These are phyloP conservation scores for Saccostrea echinata DNA, from an alignment of 1,140 invertebrate species.

Conservation along the genomic window DNA sequence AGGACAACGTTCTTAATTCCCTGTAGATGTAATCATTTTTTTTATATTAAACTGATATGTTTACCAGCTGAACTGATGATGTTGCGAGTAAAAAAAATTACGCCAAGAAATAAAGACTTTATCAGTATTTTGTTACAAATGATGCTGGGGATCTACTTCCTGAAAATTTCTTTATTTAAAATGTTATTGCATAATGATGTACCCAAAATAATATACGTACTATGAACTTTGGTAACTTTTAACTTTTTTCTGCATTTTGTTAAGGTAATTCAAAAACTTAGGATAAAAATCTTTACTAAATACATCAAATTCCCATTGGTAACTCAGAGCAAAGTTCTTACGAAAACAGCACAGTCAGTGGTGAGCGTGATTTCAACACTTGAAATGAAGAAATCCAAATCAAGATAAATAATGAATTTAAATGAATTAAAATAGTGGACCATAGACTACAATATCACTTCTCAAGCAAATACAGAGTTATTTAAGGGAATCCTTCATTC, in stretches of 20 bases:
- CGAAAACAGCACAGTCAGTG: background rate
- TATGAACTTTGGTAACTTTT: too few relatives aligned
- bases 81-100: too few relatives aligned
- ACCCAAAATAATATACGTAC: too few relatives aligned
- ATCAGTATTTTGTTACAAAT: too few relatives aligned
- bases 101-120: too few relatives aligned
- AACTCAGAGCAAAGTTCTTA: background rate
- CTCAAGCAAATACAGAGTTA: constrained; percentile 18
- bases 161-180: too few relatives aligned
- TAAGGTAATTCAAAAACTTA: too few relatives aligned
- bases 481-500: background rate
- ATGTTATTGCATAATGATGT: too few relatives aligned
- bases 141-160: too few relatives aligned
- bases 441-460: constrained; percentile 16
- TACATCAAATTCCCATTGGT: background rate
- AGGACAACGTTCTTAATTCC: background rate
- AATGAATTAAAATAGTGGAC: constrained; percentile 30
- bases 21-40: background rate
- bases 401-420: constrained; percentile 11
- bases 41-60: too few relatives aligned
- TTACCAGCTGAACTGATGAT: background rate
- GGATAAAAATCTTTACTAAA: too few relatives aligned
- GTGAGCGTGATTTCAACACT: constrained; percentile 12
- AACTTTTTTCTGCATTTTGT: too few relatives aligned
- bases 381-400: constrained; percentile 17